A percentile compares a stretch with the other conserved stretches of the same genome.
These are phyloP conservation scores for Sympetrum striolatum DNA, from an alignment of 2,888 invertebrate species.

Conservation along the genomic window DNA sequence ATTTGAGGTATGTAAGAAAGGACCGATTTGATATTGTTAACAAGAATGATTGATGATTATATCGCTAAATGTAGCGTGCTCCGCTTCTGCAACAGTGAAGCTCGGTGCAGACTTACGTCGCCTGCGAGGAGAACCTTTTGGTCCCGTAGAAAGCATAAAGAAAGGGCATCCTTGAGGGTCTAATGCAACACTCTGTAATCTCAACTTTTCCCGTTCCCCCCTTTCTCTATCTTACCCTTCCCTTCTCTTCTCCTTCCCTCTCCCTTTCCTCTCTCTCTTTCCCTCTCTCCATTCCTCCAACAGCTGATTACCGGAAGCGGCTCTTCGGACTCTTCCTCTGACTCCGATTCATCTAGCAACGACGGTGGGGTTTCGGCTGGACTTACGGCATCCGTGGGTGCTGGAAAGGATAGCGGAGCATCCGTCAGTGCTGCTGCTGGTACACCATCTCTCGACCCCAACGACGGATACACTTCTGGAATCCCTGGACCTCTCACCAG, in stretches of 20 bases:
- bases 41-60: background rate
- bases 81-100: background rate
- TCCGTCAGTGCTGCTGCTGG: conserved; percentile 60
- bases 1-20: background rate
- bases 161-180: background rate
- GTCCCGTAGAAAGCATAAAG: background rate
- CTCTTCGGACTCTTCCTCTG: conserved; percentile 65
- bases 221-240: conserved; percentile 42
- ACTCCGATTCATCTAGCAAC: conserved; percentile 46
- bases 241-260: conserved; percentile 45
- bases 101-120: background rate
- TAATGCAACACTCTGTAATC: conserved; percentile 4
- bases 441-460: conserved; percentile 65
- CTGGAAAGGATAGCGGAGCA: conserved; percentile 57
- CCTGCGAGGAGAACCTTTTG: background rate
- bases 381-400: conserved; percentile 38
- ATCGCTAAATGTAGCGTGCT: background rate
- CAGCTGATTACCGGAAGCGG: conserved; percentile 84
- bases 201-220: conserved; percentile 42
- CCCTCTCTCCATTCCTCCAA: conserved; percentile 53
- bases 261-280: conserved; percentile 46
- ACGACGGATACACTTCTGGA: conserved; percentile 76
- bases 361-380: conserved; percentile 39
- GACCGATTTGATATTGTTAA: background rate
- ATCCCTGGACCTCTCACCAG: conserved; percentile 88